Conservation (phyloP, 2,888 invertebrate species). For the Punctoribates punctum region DNA sequence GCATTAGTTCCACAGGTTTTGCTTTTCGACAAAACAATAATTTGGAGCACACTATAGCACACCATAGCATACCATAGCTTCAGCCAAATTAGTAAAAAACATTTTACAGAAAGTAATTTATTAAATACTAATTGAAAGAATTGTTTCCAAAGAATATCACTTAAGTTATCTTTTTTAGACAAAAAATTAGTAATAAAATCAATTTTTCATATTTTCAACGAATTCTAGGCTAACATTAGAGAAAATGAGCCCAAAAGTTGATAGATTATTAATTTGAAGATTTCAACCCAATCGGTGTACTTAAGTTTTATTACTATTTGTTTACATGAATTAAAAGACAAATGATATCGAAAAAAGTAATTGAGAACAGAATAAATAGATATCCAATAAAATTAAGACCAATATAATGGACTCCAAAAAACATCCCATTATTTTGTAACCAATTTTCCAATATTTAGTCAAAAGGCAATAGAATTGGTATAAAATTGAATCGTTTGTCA, state of each 20-base stretch:
- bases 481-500: not conserved
- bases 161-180: too few species aligned
- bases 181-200: too few species aligned
- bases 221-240: too few species aligned
- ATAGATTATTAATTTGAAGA: too few species aligned
- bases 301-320: too few species aligned
- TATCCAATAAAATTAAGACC: not conserved
- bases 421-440: not conserved
- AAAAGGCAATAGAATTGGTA: not conserved
- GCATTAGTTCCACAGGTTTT: not conserved
- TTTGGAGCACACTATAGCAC: not conserved
- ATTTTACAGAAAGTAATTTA: not conserved
- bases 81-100: not conserved
- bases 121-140: slow-evolving; percentile 3
- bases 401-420: not conserved
- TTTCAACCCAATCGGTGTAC: too few species aligned
- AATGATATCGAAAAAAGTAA: too few species aligned
- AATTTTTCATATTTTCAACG: too few species aligned
- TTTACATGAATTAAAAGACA: too few species aligned
- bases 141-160: not conserved
- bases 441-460: not conserved
- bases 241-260: too few species aligned
- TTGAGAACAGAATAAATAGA: not conserved
- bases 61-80: not conserved
- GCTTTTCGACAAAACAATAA: not conserved